Percentiles rank a stretch among this genome's conserved stretches.
Evolutionary conservation across 2,888 invertebrate genomes (phyloP).

Genomic region (Chrysopilus asiliformis): DNA sequence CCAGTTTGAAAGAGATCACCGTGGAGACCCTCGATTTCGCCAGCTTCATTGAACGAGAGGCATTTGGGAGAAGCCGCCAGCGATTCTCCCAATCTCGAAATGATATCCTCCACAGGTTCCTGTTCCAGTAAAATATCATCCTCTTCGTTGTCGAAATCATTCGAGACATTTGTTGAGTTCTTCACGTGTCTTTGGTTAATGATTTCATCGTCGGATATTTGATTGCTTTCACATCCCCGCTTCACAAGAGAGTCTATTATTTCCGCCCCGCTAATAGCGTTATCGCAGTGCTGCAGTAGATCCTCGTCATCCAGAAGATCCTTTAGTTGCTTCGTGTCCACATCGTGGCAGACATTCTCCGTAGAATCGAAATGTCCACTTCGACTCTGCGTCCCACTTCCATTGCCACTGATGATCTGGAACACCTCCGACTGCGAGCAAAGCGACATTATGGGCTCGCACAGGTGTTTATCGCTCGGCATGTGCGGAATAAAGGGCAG

Average conservation of each 20-base stretch:
- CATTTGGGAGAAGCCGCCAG: slow-evolving; percentile 36
- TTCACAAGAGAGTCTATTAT: slow-evolving; percentile 47
- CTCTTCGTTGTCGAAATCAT: slow-evolving; percentile 39
- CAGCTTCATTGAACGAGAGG: slow-evolving; percentile 33
- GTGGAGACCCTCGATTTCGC: slow-evolving; percentile 33
- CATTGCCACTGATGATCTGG: neutral
- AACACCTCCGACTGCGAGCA: slow-evolving; percentile 30
- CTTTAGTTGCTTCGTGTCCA: slow-evolving; percentile 31
- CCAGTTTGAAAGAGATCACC: slow-evolving; percentile 28
- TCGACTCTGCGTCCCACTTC: neutral
- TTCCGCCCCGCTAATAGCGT: slow-evolving; percentile 36
- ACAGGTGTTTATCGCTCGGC: slow-evolving; percentile 8
- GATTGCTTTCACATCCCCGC: slow-evolving; percentile 48
- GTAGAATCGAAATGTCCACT: slow-evolving; percentile 17
- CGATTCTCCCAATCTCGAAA: slow-evolving; percentile 49
- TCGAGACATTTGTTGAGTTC: slow-evolving; percentile 25
- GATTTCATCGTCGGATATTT: slow-evolving; percentile 27
- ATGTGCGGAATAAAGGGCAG: slow-evolving; percentile 14
- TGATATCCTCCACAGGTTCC: slow-evolving; percentile 45
- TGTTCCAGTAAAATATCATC: slow-evolving; percentile 38
- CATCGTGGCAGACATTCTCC: slow-evolving; percentile 18
- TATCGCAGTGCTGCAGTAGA: slow-evolving; percentile 33
- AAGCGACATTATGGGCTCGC: slow-evolving; percentile 20
- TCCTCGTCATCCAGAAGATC: slow-evolving; percentile 32
- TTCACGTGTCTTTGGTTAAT: slow-evolving; percentile 32